Evolutionary conservation across 2,113 vertebrate species (phyloP).

Genomic region (human): DNA sequence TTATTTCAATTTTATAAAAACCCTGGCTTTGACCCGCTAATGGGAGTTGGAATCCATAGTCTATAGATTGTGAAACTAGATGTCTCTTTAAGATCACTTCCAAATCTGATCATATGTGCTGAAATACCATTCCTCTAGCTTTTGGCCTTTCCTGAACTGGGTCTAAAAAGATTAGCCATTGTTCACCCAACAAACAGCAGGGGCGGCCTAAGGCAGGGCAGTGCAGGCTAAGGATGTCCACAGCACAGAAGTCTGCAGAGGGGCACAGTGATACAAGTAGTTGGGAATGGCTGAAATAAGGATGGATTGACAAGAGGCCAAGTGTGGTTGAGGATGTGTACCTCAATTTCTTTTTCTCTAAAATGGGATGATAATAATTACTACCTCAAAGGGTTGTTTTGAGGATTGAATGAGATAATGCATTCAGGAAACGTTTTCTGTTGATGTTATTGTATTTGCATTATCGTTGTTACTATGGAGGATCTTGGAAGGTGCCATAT

Average conservation of each 20-base stretch:
- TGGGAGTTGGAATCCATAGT: not conserved
- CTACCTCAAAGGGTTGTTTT: not conserved
- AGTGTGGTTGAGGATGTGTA: not conserved
- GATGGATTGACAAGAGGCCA: not conserved
- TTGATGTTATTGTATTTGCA: not conserved
- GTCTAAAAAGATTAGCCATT: not conserved
- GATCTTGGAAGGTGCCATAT: no score
- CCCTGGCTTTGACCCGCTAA: not conserved
- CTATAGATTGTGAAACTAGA: not conserved
- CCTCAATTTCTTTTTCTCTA: constrained; percentile 2
- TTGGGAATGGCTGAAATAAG: not conserved
- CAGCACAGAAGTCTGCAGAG: not conserved
- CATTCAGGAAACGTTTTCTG: not conserved
- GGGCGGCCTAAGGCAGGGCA: not conserved
- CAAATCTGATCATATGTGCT: not conserved
- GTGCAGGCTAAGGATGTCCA: not conserved
- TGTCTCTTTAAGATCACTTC: not conserved
- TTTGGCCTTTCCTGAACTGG: not conserved
- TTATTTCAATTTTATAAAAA: not conserved
- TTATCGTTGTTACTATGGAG: not conserved
- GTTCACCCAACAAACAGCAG: not conserved
- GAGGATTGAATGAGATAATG: not conserved
- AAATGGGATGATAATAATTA: not conserved
- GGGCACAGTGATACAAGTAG: not conserved
- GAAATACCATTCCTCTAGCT: constrained; percentile 5